Evolutionary conservation across 2,888 invertebrate species (phyloP), one percentile per base, ranked within the genome.

Genomic region (Fragum sueziense): DNA sequence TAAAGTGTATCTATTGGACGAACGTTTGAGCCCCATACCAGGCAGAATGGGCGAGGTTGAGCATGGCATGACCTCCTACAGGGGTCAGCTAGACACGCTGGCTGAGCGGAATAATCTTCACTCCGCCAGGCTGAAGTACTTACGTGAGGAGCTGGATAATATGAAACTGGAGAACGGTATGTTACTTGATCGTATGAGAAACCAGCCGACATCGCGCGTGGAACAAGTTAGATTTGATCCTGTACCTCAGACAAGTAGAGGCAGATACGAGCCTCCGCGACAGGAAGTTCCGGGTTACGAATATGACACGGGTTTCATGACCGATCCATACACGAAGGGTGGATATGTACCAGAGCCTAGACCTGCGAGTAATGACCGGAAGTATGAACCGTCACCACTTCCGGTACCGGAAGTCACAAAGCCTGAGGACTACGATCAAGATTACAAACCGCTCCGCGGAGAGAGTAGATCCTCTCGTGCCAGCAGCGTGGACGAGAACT

Each of bases 81-180:
- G 41, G 27, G 34, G 70, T n/a, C 80, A 73, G 37, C n/a, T 79
- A 17, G 71, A 62, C 11, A 74, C 70, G 0, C 57, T 80, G 17
- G 75, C 77, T 33, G 29, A 73, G 31, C 72, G 71, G 52, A 80
- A 78, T 61, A 33, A 67, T 14, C 51, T 77, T 6, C 77, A 83
- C 27, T 80, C 79, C 1, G 75, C 65, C 1, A 74, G 72, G 61
- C 67, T 80, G 47, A 67, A 73, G 20, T 37, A 73, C 25, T 25
- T 80, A 20, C 70, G 77, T 33, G 70, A 80, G 68, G 83, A 83
- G 47, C 37, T 80, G 27, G 65, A 72, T 29, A 61, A 77, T 41
- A 73, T 77, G 61, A 75, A 80, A 47, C 65, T 73, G 3, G 69
- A 80, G 54, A 78, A 75, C 47, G 83, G 80, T 29, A 52, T 76